phyloP scores from a whole-genome alignment of 1,140 invertebrate genomes.

The Zaprionus ornatus region DNA sequence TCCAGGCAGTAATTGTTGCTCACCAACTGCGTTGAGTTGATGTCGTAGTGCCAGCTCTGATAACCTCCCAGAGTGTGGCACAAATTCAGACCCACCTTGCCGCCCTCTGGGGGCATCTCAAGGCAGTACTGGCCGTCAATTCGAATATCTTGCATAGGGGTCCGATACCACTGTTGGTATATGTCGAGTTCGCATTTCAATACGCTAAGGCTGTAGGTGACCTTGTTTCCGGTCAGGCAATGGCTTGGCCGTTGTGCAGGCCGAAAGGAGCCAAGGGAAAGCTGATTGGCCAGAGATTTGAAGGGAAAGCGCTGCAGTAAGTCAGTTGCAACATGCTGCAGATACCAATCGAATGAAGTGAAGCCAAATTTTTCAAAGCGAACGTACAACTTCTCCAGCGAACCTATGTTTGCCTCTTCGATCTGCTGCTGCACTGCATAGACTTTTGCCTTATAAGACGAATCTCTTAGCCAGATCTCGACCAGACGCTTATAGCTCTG shows the following conservation, averaged over 20 bases:
- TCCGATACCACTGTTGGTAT: constrained; percentile 14
- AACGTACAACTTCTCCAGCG: constrained; percentile 86
- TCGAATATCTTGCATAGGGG: constrained; percentile 19
- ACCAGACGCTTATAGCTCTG: constrained; percentile 94
- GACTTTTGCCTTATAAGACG: constrained; percentile 90
- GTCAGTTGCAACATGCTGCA: constrained; percentile 96
- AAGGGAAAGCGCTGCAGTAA: constrained; percentile 93
- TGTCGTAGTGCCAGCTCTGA: constrained; percentile 25
- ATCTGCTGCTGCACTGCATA: constrained; percentile 91
- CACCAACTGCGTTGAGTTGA: constrained; percentile 1
- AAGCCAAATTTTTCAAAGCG: constrained; percentile 84
- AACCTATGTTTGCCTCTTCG: constrained; percentile 84
- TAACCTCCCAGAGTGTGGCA: constrained; percentile 21
- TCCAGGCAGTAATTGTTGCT: constrained; percentile 27
- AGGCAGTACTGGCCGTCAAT: neutral
- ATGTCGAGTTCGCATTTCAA: neutral
- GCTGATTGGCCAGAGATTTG: neutral
- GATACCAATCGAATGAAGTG: constrained; percentile 97
- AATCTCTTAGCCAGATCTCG: constrained; percentile 96
- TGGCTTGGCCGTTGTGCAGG: constrained; percentile 2
- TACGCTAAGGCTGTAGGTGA: neutral
- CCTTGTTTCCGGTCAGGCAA: constrained; percentile 15
- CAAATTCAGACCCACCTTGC: neutral
- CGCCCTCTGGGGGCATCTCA: neutral
- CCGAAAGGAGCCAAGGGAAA: constrained; percentile 1